These are phyloP conservation scores for Oceanodroma leucorhoa DNA, from an alignment of 2,797 vertebrate species.

Conservation along the genomic window DNA sequence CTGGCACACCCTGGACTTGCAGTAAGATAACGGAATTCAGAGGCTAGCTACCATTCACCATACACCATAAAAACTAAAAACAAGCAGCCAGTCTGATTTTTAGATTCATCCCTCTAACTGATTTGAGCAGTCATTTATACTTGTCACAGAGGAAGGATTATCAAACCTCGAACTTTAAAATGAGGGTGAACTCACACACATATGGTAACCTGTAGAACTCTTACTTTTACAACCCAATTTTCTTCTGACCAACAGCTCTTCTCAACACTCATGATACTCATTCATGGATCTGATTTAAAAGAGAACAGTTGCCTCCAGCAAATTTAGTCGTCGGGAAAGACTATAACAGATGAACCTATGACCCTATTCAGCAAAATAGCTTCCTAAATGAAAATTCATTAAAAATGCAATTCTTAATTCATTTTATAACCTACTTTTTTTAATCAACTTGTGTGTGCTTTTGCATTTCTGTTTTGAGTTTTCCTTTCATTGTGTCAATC, in stretches of 20 bases:
- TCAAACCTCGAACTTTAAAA: background rate
- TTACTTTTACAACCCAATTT: background rate
- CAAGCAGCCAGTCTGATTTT: background rate
- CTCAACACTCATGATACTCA: background rate
- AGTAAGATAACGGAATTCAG: background rate
- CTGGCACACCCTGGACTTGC: background rate
- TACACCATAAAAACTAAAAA: background rate
- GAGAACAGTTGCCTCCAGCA: background rate
- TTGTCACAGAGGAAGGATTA: background rate
- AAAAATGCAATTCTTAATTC: background rate
- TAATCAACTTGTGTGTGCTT: background rate
- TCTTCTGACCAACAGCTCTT: background rate
- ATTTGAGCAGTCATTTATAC: background rate
- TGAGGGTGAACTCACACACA: background rate
- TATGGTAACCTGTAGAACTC: background rate
- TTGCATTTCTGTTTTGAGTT: background rate
- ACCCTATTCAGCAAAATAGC: background rate
- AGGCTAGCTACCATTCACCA: background rate
- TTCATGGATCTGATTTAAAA: background rate
- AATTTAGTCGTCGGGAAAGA: background rate
- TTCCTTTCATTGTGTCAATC: background rate
- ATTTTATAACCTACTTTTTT: background rate
- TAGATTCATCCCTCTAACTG: background rate
- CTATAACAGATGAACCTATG: background rate
- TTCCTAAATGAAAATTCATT: background rate